Conservation (phyloP, 1,140 invertebrate species). For the Battus philenor region DNA sequence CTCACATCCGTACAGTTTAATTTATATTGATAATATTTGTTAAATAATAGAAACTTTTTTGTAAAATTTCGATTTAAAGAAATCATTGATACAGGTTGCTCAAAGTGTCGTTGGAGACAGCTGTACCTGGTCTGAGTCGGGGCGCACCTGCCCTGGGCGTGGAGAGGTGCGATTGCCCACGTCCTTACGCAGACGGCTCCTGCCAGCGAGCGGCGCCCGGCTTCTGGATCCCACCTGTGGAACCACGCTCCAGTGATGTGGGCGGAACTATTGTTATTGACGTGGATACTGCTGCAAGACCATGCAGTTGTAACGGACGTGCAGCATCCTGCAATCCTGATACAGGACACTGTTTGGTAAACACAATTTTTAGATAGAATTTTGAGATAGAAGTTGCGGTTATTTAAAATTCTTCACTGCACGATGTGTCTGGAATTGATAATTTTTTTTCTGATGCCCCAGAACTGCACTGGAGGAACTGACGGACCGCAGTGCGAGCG, state of each 20-base stretch:
- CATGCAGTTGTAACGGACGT: slow-evolving; percentile 89
- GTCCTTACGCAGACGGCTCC: slow-evolving; percentile 86
- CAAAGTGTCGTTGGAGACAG: slow-evolving; percentile 90
- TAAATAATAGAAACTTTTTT: too few species aligned
- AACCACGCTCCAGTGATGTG: slow-evolving; percentile 34
- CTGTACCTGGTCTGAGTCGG: slow-evolving; percentile 79
- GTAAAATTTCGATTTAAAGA: too few species aligned
- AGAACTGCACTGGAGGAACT: slow-evolving; percentile 92
- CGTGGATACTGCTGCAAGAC: slow-evolving; percentile 87
- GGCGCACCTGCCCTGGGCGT: slow-evolving; percentile 86
- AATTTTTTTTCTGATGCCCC: slow-evolving; percentile 21
- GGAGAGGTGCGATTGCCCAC: slow-evolving; percentile 92
- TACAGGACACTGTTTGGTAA: slow-evolving; percentile 90
- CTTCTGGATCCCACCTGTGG: slow-evolving; percentile 78
- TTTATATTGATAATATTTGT: too few species aligned
- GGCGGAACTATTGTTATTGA: slow-evolving; percentile 81
- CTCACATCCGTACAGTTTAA: too few species aligned
- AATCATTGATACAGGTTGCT: slow-evolving; percentile 82
- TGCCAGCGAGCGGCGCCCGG: slow-evolving; percentile 93
- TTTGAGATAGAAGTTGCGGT: too few species aligned
- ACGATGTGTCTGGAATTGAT: background rate
- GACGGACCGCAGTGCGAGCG: slow-evolving; percentile 84
- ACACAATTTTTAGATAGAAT: slow-evolving; percentile 12
- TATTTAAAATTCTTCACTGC: background rate
- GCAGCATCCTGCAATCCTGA: slow-evolving; percentile 88